Evolutionary conservation across 2,797 vertebrate species (phyloP), one percentile per base, ranked within the genome.

Genomic region (Synaphobranchus kaupii): DNA sequence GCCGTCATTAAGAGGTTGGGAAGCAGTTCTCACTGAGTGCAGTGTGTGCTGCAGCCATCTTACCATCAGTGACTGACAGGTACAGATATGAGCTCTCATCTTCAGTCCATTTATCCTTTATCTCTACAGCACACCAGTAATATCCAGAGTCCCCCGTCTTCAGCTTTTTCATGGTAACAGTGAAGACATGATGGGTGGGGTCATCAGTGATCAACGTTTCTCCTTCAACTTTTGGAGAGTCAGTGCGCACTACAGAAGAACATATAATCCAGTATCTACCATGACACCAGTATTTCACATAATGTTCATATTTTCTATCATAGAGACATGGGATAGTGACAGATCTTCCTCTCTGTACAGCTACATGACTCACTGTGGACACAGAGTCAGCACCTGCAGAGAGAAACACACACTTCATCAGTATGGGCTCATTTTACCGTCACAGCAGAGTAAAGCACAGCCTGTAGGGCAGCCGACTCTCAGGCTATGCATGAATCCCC

Each of bases 251-350:
- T n/a, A n/a, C n/a, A n/a, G n/a, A n/a, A n/a, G n/a, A n/a, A n/a
- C n/a, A n/a, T n/a, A n/a, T n/a, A n/a, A n/a, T n/a, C n/a, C n/a
- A n/a, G n/a, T n/a, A n/a, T n/a, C n/a, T n/a, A n/a, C n/a, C n/a
- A 76, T 5, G 8, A 84, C 87, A 90, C 80, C 88, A 85, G 83
- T 91, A 91, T 78, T 89, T 89, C 12, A 48, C 9, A 52, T 76
- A 8, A n/a, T 78, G 12, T 47, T 9, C 39, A 52, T 88, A 87
- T 34, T 31, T 47, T 56, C 3, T 9, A 44, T 87, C 15, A 88
- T 91, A 91, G 76, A 54, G 78, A 89, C 88, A 92, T 68, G 89
- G 88, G 56, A 91, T 90, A 28, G 78, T 83, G 82, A 92, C 89
- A 50, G 87, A 89, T 44, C 39, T 25, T 88, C 86, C 89, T 52